phyloP scores from a whole-genome alignment of 2,113 vertebrate species.

The Microcebus griseorufus region DNA sequence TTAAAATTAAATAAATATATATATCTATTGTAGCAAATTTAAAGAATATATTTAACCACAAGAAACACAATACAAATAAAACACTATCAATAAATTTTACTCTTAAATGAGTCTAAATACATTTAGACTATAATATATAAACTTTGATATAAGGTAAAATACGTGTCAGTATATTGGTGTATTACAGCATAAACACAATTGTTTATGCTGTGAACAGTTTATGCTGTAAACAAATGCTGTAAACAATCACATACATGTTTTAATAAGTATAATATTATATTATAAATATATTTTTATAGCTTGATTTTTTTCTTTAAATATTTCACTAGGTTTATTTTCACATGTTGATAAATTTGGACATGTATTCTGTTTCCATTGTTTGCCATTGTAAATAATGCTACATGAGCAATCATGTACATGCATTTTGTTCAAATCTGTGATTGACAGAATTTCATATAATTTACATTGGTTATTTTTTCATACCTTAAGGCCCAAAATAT shows the following conservation, averaged over 20 bases:
- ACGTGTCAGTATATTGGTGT: neutral
- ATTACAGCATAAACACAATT: neutral
- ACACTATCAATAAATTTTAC: neutral
- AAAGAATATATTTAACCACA: neutral
- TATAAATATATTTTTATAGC: neutral
- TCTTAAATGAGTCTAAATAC: neutral
- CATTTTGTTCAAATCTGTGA: neutral
- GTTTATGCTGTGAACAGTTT: too few species aligned
- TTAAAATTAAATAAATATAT: neutral
- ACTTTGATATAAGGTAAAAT: neutral
- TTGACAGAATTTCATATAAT: neutral
- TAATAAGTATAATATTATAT: neutral
- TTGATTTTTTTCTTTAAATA: neutral
- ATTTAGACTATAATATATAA: neutral
- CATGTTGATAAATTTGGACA: neutral
- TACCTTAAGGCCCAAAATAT: neutral
- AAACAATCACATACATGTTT: neutral
- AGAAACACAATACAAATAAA: neutral
- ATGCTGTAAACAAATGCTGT: too few species aligned
- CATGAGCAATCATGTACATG: neutral
- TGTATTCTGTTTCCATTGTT: neutral
- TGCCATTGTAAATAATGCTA: neutral
- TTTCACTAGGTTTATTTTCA: neutral
- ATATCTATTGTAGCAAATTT: neutral
- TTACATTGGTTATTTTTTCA: neutral